Percentiles rank a stretch among this genome's conserved stretches.
Evolutionary conservation across 1,140 invertebrate species (phyloP).

Genomic region (Maconellicoccus hirsutus): DNA sequence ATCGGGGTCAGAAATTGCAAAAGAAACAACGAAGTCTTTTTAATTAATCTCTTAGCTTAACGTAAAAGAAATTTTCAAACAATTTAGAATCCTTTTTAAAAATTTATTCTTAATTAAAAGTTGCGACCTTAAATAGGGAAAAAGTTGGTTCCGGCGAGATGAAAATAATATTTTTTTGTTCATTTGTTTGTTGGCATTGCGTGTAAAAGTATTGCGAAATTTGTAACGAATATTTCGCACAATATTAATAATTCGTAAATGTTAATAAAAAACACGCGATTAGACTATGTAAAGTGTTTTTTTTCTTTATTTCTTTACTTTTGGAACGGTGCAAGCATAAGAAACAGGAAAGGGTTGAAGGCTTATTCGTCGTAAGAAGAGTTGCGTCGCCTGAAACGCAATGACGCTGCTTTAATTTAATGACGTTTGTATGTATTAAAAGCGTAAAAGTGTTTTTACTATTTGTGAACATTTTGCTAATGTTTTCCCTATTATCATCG

Average conservation of each 20-base stretch:
- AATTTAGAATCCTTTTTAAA: not conserved
- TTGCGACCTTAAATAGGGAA: not conserved
- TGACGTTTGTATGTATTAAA: constrained; percentile 9
- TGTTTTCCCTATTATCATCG: constrained; percentile 3
- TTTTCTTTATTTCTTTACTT: too few relatives aligned
- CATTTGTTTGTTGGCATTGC: not conserved
- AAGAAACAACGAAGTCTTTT: not conserved
- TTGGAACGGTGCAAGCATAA: too few relatives aligned
- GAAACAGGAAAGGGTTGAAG: too few relatives aligned
- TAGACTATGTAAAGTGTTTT: too few relatives aligned
- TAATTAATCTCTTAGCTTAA: not conserved
- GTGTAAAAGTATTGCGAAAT: too few relatives aligned
- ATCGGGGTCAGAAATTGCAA: not conserved
- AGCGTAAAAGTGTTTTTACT: not conserved
- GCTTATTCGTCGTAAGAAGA: too few relatives aligned
- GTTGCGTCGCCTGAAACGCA: not conserved
- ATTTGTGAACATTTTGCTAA: not conserved
- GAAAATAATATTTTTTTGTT: not conserved
- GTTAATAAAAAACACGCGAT: too few relatives aligned
- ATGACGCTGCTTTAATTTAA: not conserved
- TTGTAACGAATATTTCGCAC: too few relatives aligned
- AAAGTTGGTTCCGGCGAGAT: not conserved
- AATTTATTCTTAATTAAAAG: constrained; percentile 6
- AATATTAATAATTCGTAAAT: too few relatives aligned
- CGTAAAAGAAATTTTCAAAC: not conserved